Conservation (phyloP, 2,113 vertebrate genomes). For the Noturus placidus region DNA sequence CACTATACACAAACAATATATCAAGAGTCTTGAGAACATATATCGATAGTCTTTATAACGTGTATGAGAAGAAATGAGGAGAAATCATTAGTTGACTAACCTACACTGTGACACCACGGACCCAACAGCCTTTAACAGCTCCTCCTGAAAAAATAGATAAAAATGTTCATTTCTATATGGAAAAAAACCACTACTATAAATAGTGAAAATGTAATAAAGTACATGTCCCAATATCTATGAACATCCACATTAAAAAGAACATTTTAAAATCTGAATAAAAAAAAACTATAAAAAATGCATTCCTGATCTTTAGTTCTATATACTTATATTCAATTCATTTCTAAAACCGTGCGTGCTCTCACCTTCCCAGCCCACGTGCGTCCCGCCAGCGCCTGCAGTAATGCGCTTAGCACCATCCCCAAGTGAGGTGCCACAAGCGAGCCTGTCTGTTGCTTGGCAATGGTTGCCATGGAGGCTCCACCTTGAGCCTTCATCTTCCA, state of each 20-base stretch:
- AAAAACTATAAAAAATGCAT: neutral
- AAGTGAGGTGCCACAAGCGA: constrained; percentile 87
- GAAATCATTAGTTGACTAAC: constrained; percentile 62
- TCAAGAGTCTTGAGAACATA: too few species aligned
- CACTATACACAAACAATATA: constrained; percentile 54
- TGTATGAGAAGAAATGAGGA: neutral
- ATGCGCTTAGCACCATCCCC: constrained; percentile 84
- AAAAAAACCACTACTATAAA: neutral
- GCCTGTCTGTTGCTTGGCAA: constrained; percentile 89
- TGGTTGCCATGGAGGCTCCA: constrained; percentile 90
- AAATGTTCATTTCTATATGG: neutral
- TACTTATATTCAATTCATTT: neutral
- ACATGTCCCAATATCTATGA: neutral
- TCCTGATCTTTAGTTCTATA: neutral
- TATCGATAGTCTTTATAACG: neutral
- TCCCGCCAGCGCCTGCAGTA: constrained; percentile 88
- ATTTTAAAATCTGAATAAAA: neutral
- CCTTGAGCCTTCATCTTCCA: constrained; percentile 99
- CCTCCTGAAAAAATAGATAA: constrained; percentile 76
- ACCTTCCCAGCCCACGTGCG: constrained; percentile 98
- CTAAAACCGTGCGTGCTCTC: constrained; percentile 25
- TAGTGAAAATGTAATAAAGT: neutral
- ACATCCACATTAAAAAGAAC: neutral
- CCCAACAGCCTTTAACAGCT: constrained; percentile 90
- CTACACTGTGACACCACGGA: constrained; percentile 86